Base-by-base conservation (phyloP, 2,113 vertebrate genomes). In the Corvus cornix region DNA sequence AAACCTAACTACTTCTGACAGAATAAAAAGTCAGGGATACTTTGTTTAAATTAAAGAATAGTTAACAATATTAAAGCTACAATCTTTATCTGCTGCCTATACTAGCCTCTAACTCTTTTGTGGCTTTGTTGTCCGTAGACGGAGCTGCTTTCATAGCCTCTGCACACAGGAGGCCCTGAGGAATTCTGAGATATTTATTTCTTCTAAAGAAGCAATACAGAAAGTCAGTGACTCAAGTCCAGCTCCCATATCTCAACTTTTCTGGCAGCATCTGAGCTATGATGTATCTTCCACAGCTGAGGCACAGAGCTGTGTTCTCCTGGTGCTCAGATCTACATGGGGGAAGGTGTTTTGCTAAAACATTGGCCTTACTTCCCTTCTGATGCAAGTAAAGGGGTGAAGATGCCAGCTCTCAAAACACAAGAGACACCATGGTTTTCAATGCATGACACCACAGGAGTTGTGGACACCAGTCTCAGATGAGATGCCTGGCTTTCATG, bases 1-100 rank as follows among this genome's bases (percentile, higher is more conserved):
- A 48, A 17, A 0, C 0, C 0, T 0, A 82, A 2, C 8, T 46
- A 53, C 43, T 28, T 27, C 35, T 48, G 11, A 31, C 17, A 68
- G 52, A 12, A 55, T 33, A 64, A 79, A 67, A 68, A 44, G 4
- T 58, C 37, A 75, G 33, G 9, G 59, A 46, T 3, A 12, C 5
- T 49, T 82, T 51, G 7, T 53, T 76, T 55, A 67, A 60, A 62
- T 60, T 64, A 48, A 59, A 92, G 22, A 79, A 68, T 13, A 51
- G 52, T 43, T 59, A 74, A 62, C 16, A 44, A 11, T 37, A 67
- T 30, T 84, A 64, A 51, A 79, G 6, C 8, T 59, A 31, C 13
- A n/a, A 10, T 43, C 15, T 90, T 43, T 63, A 63, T 46, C 44
- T 92, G 26, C 33, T 80, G 22, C 21, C 43, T 91, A 35, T 15